Evolutionary conservation across 2,113 vertebrate species (phyloP).

Genomic region (Scortum barcoo): DNA sequence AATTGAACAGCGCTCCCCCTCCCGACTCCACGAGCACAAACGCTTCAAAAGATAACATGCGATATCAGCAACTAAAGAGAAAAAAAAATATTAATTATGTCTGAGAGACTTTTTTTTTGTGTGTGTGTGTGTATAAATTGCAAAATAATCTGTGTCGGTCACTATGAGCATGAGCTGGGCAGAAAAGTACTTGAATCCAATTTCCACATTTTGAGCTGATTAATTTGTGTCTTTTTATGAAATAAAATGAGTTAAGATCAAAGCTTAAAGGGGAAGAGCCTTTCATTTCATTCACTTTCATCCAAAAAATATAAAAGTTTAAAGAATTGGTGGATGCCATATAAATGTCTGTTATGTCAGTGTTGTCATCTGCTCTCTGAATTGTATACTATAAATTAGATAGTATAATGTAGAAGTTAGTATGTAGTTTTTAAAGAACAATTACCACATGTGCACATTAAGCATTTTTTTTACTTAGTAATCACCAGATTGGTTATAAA

Average conservation of each 20-base stretch:
- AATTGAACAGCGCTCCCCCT: not conserved
- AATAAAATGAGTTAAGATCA: not conserved
- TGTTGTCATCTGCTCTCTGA: not conserved
- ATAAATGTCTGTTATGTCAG: conserved; percentile 7
- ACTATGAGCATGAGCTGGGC: not conserved
- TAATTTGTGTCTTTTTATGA: not conserved
- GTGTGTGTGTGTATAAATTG: not conserved
- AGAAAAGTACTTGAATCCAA: not conserved
- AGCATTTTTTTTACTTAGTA: conserved; percentile 7
- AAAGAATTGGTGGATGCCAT: conserved; percentile 8
- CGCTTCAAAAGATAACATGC: not conserved
- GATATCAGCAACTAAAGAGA: not conserved
- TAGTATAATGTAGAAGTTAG: not conserved
- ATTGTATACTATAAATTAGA: not conserved
- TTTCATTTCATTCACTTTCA: conserved; percentile 17
- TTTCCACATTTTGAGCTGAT: not conserved
- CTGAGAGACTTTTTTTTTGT: not conserved
- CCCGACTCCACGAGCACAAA: not conserved
- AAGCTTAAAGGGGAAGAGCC: not conserved
- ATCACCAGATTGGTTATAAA: conserved; percentile 20
- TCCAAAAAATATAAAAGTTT: too few species aligned
- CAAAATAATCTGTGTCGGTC: not conserved
- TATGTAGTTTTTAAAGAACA: not conserved
- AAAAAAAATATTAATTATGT: conserved; percentile 10
- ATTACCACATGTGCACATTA: not conserved